Base-by-base conservation (phyloP, 2,888 invertebrate genomes). In the Kryphioiulus occultus region DNA sequence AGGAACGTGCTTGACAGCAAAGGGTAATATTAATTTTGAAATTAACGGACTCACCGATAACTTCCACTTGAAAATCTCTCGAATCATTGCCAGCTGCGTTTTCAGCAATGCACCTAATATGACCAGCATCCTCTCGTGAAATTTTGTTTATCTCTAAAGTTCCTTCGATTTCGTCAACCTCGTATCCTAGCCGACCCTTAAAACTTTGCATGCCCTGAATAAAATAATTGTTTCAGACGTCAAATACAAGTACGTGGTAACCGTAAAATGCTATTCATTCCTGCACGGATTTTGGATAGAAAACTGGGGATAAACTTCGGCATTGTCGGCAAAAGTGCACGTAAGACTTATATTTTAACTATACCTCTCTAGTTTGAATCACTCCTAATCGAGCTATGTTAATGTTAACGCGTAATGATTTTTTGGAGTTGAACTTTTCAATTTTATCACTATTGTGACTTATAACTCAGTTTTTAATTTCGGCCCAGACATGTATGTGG, bases 91-190 rank as follows among this genome's bases (percentile, higher is more conserved):
- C 97, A 10, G 97, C 97, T 42, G 94, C 94, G 91, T 97, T 98
- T 89, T 94, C 94, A 0, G 97, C 97, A 42, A 94, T 94, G 91
- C 97, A 98, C 87, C 95, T 95, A 91, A 96, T 97, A 89, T 94
- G 94, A 0, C 96, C 96, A 89, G 95, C 95, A 91, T 97, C 97
- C 85, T 95, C 95, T 89, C 95, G 95, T 90, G 95, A 94, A 85
- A 96, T 95, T 89, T 95, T 94, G 87, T 94, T 95, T 89, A 97
- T 95, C 4, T 94, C 95, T 83, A 97, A 92, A 1, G 95, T 92
- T 10, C 97, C 97, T 0, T 94, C 95, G 87, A 91, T 90, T 86
- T 90, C 90, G 87, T 90, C 90, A 26, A 91, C 90, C 22, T 88
- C 87, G 88, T 90, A 90, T n/a, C 91, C 91, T 84, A 90, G 89